Conservation (phyloP, 1,140 invertebrate species). For the Octopus sinensis region DNA sequence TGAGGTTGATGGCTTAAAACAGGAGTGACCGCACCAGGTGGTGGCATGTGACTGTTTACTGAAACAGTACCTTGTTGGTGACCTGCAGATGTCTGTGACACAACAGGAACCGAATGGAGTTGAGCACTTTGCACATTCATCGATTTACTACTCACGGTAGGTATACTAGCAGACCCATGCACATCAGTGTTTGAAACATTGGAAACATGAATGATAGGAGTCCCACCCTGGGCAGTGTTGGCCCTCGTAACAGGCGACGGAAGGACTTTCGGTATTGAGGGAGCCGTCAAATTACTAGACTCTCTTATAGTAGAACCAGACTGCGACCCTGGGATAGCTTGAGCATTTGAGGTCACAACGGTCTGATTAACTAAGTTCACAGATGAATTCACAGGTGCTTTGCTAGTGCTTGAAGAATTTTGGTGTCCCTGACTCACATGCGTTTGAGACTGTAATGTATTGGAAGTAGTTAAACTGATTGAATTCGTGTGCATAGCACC, state of each 20-base stretch:
- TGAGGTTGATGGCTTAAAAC: background rate
- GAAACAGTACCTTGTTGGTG: too few relatives aligned
- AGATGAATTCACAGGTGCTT: background rate
- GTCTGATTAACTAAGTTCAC: background rate
- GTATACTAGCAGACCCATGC: background rate
- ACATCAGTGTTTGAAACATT: constrained; percentile 4
- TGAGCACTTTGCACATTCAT: constrained; percentile 1
- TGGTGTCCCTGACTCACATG: constrained; percentile 8
- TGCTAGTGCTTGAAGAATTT: background rate
- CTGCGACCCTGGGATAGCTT: background rate
- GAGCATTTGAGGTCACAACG: background rate
- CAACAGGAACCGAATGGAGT: too few relatives aligned
- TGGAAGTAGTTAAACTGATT: constrained; percentile 12
- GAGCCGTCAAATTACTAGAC: background rate
- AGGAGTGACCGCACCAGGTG: background rate
- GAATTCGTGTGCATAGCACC: background rate
- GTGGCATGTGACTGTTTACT: background rate
- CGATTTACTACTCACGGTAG: background rate
- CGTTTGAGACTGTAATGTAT: background rate
- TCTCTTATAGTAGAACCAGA: background rate
- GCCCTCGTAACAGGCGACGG: constrained; percentile 4
- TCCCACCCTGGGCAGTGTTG: background rate
- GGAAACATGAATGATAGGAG: constrained; percentile 3
- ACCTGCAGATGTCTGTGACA: background rate
- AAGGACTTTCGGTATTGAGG: constrained; percentile 3